Evolutionary conservation across 2,888 invertebrate genomes (phyloP), one percentile per base, ranked within the genome.

Genomic region (Listrodromus nycthemerus): DNA sequence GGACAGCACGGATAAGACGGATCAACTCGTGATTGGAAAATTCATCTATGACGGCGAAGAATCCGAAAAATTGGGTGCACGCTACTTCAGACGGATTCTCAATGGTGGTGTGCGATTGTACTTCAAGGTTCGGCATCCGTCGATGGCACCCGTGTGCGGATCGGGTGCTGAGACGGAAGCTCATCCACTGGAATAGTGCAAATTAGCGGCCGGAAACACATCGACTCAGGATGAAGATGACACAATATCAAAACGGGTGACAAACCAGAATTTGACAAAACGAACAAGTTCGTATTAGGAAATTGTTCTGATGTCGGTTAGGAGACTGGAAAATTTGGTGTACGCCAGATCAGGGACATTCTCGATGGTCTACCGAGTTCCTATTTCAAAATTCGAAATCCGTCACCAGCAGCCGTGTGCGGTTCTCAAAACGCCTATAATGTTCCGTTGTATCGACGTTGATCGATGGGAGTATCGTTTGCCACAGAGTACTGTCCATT

Each of bases 281-380:
- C 30, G 30, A 55, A n/a, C 24, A n/a, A 41, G 3, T 61, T 61
- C 0, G 48, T 33, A 41, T 52, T 27, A 65, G 79, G 41, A 37
- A 65, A 16, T 71, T 79, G 27, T 30, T 21, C 2, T 79, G n/a
- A 71, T 27, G n/a, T n/a, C 21, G 79, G 66, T 13, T 41, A 65
- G 1, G 21, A 55, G 30, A 45, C 55, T 2, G 55, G 66, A 33
- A 30, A 66, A n/a, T 8, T n/a, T 1, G 24, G 48, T 16, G 2
- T 66, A n/a, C 66, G 73, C 1, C 37, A 52, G 1, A 33, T 71
- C 41, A 73, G 65, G 21, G 66, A 73, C 66, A 71, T 80, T 80
- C 21, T 80, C 19, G 24, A 19, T 45, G 55, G 13, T 7, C 10
- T 73, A 3, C 33, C 58, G 3, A 66, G 16, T 10, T 48, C 55